Evolutionary conservation across 1,140 invertebrate genomes (phyloP), one percentile per base, ranked within the genome.

Genomic region (Platyscapa corneri): DNA sequence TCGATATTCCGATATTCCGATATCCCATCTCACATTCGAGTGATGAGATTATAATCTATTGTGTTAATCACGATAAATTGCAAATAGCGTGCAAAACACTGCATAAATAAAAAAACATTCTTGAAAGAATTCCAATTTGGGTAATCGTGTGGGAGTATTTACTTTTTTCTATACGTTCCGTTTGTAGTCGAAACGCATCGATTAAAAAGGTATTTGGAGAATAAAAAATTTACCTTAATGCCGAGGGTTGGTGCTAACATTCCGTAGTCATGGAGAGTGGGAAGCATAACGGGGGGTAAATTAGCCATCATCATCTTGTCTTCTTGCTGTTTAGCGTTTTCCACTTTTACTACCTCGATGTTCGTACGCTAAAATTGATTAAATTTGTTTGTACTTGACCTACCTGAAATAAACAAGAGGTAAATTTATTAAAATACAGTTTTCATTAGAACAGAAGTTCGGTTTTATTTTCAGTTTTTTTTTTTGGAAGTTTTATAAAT

Each of bases 221-320:
- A 42, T n/a, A 12, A 0, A 14, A 81, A 79, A 90, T 92, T 90
- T 90, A 93, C 93, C 93, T 93, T 93, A 89, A 93, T 91, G 87
- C 92, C 93, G 78, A 93, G 91, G 80, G 92, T 92, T 20, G 92
- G 92, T 75, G 92, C 89, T 81, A 93, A 87, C 89, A 93, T 93
- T 72, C 93, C 92, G 89, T 93, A 93, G 88, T 93, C 92, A 86
- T 93, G 91, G 53, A 93, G 89, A 70, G 92, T 90, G 83, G 92
- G 92, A 90, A 93, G 90, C 91, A 93, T 93, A 90, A 93, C 93
- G 87, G 92, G 93, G 88, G 92, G 92, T 90, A 93, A 89, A 89
- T 93, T 93, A 89, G 93, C 88, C 92, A 93, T 93, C 93, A 93
- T 93, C 93, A 93, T 93, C 91, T 89, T 93, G 92, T 91, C 91